Conservation (phyloP, 2,797 vertebrate genomes). For the Pangasius djambal region DNA sequence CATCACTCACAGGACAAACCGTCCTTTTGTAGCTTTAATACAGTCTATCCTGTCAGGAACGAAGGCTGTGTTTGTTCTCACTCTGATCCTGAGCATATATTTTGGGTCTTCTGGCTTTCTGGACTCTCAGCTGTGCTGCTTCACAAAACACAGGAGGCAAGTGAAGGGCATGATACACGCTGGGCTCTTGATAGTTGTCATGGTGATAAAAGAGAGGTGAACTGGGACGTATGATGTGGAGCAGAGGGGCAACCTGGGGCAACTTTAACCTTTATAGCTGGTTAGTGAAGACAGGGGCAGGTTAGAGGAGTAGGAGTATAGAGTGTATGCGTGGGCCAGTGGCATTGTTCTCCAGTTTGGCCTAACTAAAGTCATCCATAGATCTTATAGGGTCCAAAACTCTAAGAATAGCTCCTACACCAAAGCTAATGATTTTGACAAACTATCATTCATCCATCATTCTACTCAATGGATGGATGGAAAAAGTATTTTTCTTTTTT, state of each 20-base stretch:
- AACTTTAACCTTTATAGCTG: constrained; percentile 23
- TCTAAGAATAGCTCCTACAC: not conserved
- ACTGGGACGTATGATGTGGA: not conserved
- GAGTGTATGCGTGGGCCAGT: not conserved
- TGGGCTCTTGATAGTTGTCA: constrained; percentile 13
- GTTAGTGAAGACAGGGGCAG: not conserved
- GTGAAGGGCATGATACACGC: constrained; percentile 6
- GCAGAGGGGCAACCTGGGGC: not conserved
- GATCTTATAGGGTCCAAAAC: not conserved
- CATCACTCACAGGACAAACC: not conserved
- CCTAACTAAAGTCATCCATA: not conserved
- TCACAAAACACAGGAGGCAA: constrained; percentile 16
- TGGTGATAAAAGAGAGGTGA: constrained; percentile 31
- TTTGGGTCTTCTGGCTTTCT: not conserved
- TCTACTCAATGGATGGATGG: not conserved
- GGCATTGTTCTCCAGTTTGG: not conserved
- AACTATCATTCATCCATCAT: not conserved
- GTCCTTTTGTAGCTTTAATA: constrained; percentile 15
- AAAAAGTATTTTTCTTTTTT: too few species aligned
- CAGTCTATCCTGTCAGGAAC: not conserved
- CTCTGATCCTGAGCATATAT: not conserved
- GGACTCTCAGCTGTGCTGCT: not conserved
- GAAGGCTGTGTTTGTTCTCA: not conserved
- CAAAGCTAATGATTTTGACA: not conserved
- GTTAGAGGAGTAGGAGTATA: not conserved